phyloP scores from a whole-genome alignment of 37 sponge, comb jelly and placozoan species.

The Crambe crambe region DNA sequence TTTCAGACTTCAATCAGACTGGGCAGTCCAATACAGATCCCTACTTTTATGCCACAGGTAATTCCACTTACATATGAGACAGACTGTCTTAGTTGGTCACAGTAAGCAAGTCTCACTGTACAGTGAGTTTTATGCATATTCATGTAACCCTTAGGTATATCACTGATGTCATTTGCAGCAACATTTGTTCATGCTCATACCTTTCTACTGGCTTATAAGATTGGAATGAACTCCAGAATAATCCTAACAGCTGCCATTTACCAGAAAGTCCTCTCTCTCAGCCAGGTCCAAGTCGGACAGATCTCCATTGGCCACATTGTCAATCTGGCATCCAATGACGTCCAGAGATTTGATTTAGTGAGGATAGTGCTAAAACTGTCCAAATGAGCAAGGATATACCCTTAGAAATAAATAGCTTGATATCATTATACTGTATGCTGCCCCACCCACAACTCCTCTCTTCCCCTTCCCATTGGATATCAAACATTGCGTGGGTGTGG shows the following conservation, averaged over 20 bases:
- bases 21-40: background rate
- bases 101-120: too few species aligned
- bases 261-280: conserved; percentile 62
- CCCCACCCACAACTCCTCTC: background rate
- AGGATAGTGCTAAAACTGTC: conserved; percentile 4
- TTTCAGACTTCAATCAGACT: background rate
- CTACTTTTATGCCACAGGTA: background rate
- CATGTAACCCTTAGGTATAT: conserved; percentile 22
- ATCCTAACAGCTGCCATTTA: conserved; percentile 49
- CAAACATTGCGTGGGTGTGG: too few species aligned
- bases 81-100: too few species aligned
- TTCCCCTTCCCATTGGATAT: too few species aligned
- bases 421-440: too few species aligned
- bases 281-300: conserved; percentile 45
- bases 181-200: conserved; percentile 34
- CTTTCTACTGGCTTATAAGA: conserved; percentile 32
- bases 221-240: conserved; percentile 50
- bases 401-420: too few species aligned
- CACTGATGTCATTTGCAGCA: background rate
- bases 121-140: background rate
- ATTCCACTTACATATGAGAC: background rate
- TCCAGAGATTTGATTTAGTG: conserved; percentile 75
- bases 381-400: too few species aligned
- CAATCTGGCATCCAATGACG: conserved; percentile 83
- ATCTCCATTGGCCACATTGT: conserved; percentile 70